Evolutionary conservation across 2,797 vertebrate genomes (phyloP), one percentile per base, ranked within the genome.

Genomic region (Channa striata): DNA sequence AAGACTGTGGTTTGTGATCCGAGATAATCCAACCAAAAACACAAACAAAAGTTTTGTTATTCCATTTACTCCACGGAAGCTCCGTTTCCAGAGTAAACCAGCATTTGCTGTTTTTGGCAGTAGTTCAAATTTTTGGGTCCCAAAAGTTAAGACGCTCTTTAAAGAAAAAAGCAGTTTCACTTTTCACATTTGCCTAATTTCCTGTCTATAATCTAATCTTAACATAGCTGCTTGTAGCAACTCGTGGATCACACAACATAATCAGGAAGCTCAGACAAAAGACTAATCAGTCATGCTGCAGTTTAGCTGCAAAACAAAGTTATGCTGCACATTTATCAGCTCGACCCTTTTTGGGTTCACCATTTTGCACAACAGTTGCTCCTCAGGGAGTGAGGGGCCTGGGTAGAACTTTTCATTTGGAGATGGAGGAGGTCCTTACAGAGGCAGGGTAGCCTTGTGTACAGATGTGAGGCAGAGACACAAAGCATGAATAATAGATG

Each of bases 401-500:
- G 5, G 5, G 14, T 50, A 14, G 44, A 78, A 20, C 5, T 36
- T 52, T 44, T 68, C 19, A 23, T 53, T 19, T n/a, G 17, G 21
- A 17, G n/a, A 43, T 2, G 13, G 13, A 20, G 21, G 17, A 50
- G 34, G 36, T 14, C 39, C 8, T 33, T 44, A 50, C 17, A 36
- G 46, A 58, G 9, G 14, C 16, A 62, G 16, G 30, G 34, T 5
- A 60, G 34, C 59, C 42, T 68, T 82, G 81, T 86, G 87, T 82
- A 81, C 52, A 80, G 67, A 77, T 77, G 60, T 64, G 49, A 76
- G 30, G 42, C 42, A 21, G 40, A 30, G 52, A 53, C 78, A 81
- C 66, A 68, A 57, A 43, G 54, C 63, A 69, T 89, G 46, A 86
- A 83, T 86, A 64, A 88, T 78, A 47, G 42, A 88, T 73, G 56